Evolutionary conservation across 2,113 vertebrate species (phyloP), one percentile per base, ranked within the genome.

Genomic region (Sylvia atricapilla): DNA sequence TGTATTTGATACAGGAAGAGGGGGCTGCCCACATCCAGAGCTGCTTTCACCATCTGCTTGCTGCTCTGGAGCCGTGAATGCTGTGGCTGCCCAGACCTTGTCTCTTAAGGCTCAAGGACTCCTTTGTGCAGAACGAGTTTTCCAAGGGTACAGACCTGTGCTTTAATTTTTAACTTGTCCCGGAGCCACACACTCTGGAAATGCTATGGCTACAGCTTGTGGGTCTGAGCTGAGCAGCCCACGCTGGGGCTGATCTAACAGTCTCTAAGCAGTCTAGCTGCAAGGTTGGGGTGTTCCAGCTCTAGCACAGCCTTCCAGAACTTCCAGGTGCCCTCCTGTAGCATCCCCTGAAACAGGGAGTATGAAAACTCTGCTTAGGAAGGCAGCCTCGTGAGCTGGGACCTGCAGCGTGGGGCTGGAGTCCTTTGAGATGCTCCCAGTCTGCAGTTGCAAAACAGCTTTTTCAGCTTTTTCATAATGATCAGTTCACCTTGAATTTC

Each of bases 311-410:
- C 69, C 39, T 76, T 70, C 39, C 41, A 62, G 49, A 15, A 9
- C 85, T 56, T 30, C 24, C 37, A 44, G 30, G 6, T 2, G 1
- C 21, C 28, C 39, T 70, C 25, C 43, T 81, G 52, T n/a, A 67
- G 6, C 1, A 2, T 9, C 52, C 39, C 2, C 15, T 46, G 33
- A 13, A 59, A 47, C 39, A 90, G 11, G 17, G 13, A 68, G 6
- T 11, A 5, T 12, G 37, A 73, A 68, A 75, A 13, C 10, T 30
- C 27, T 84, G 59, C 27, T 46, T 33, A 23, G 64, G 31, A 66
- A 39, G 37, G 60, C 39, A 80, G 3, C 7, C 67, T 46, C 0
- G 1, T 0, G 11, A 66, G 31, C 2, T 62, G n/a, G 2, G 41
- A 62, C 17, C 41, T 74, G 25, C 50, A 73, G 3, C 21, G 11